These are phyloP conservation scores for Selene dorsalis DNA, from an alignment of 2,797 vertebrate species.

Conservation along the genomic window DNA sequence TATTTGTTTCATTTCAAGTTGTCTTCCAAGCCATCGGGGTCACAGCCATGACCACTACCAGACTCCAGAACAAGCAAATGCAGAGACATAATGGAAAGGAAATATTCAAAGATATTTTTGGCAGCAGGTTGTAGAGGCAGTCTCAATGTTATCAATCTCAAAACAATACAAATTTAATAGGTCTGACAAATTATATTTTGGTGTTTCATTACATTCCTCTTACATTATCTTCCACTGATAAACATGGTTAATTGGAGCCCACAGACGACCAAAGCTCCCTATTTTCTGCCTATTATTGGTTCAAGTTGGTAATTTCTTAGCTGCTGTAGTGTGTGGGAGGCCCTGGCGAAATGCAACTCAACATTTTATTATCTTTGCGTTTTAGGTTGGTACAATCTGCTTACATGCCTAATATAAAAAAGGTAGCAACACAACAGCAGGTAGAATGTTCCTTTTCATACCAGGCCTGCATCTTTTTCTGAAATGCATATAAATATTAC, in stretches of 20 bases:
- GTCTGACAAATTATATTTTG: slow-evolving; percentile 46
- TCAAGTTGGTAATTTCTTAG: slow-evolving; percentile 14
- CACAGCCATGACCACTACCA: slow-evolving; percentile 41
- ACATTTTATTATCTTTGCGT: not conserved
- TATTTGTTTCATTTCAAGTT: slow-evolving; percentile 59
- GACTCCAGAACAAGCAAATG: slow-evolving; percentile 28
- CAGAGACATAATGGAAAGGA: slow-evolving; percentile 46
- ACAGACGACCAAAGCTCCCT: slow-evolving; percentile 10
- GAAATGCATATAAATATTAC: slow-evolving; percentile 1
- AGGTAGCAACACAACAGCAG: not conserved
- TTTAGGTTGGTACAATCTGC: not conserved
- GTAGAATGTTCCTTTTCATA: not conserved
- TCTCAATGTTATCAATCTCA: slow-evolving; percentile 23
- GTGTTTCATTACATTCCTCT: slow-evolving; percentile 30
- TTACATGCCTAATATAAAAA: not conserved
- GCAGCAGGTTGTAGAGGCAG: not conserved
- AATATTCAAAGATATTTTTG: slow-evolving; percentile 24
- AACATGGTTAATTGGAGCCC: slow-evolving; percentile 33
- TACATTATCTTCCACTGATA: slow-evolving; percentile 26
- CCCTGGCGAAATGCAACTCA: not conserved
- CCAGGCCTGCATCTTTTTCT: not conserved
- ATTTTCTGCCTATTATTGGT: slow-evolving; percentile 25
- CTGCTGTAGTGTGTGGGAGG: not conserved
- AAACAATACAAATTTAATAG: slow-evolving; percentile 53
- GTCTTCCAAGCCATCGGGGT: slow-evolving; percentile 49